These are phyloP conservation scores for human DNA, from an alignment of 2,113 vertebrate genomes.

Conservation along the genomic window GRCh38 chr11:96709501-96710000, in stretches of 20 bases:
- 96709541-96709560: background rate
- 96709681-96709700: background rate
- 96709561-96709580: background rate
- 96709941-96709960: background rate
- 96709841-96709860: too few species aligned
- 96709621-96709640: background rate
- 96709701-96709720: background rate
- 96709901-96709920: background rate
- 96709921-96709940: background rate
- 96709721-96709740: background rate
- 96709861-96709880: fast-evolving
- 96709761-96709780: background rate
- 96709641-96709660: background rate
- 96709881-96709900: background rate
- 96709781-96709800: background rate
- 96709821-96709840: too few species aligned
- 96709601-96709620: background rate
- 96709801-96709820: background rate
- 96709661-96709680: too few species aligned
- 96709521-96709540: background rate
- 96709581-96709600: background rate
- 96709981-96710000: background rate
- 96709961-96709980: background rate
- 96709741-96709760: background rate
- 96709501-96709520: background rate